Base-by-base conservation (phyloP, 2,888 invertebrate species). In the Megalurothrips usitatus region DNA sequence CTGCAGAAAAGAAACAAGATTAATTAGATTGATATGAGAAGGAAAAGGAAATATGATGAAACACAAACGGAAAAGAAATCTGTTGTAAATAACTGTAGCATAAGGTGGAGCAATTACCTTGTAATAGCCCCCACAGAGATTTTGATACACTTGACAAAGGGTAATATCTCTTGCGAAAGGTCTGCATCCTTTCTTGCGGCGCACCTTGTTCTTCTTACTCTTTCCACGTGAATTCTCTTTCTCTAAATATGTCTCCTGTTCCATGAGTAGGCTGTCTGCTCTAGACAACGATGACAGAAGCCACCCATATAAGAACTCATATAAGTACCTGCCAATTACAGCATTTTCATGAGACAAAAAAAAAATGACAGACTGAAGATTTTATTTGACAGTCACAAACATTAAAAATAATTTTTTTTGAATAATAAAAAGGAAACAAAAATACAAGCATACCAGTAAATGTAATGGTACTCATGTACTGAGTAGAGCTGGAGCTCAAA, bases 401-500 rank as follows among this genome's bases (percentile, higher is more conserved):
- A 4, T 43, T 43, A 2, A 4, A 43, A 43, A 43, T 43, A 43
- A 43, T 10, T 52, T 8, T 9, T 3, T 3, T 3, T 52, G 52
- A 17, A 52, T 3, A 52, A 17, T 52, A 3, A 52, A 6, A 4
- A 43, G 26, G 48, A 6, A 8, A 43, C 68, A 58, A 58, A 58
- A 58, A 34, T 47, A 26, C 79, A 52, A 79, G 86, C 89, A 88
- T 84, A 94, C 97, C 97, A 97, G 88, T 94, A 99, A 84, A 98
- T 94, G 86, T 97, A 98, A 85, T 97, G 94, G 87, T 96, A 98
- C 88, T 99, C 99, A 87, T 98, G 98, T 43, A 94, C 93, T 82
- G 97, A 96, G 88, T 98, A 99, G 52, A 99, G 89, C 87, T 99
- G 98, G 81, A 99, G 90, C 86, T 98, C 98, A 85, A 99, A 95